A percentile compares a stretch with the other conserved stretches of the same genome.
Evolutionary conservation across 2,797 vertebrate species (phyloP).

Genomic region (Odontamblyopus lacepedii): DNA sequence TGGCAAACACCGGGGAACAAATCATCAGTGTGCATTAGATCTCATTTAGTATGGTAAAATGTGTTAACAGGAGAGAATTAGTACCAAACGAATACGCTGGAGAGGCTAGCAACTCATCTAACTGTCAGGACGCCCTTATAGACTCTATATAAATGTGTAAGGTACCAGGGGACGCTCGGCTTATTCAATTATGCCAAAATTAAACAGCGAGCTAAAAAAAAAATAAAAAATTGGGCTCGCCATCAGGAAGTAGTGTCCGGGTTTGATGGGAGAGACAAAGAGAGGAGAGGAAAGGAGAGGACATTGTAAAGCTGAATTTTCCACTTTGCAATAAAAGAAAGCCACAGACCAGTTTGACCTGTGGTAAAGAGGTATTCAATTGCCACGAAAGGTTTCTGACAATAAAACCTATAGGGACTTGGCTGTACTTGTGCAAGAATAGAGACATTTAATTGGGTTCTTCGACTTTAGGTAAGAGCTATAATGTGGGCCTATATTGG

Average conservation of each 20-base stretch:
- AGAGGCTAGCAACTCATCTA: slow-evolving; percentile 64
- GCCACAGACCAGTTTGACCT: slow-evolving; percentile 47
- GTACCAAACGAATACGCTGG: slow-evolving; percentile 68
- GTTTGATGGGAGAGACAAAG: not conserved
- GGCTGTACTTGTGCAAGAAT: slow-evolving; percentile 25
- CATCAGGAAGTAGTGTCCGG: slow-evolving; percentile 38
- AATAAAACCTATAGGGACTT: slow-evolving; percentile 42
- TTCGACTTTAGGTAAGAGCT: no score
- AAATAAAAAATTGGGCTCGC: slow-evolving; percentile 65
- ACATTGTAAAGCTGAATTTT: slow-evolving; percentile 10
- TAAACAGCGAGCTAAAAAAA: slow-evolving; percentile 63
- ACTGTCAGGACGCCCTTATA: slow-evolving; percentile 69
- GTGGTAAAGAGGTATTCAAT: slow-evolving; percentile 50
- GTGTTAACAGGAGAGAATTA: slow-evolving; percentile 74
- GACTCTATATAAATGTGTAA: slow-evolving; percentile 69
- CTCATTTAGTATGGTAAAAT: slow-evolving; percentile 66
- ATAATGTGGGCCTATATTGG: no score
- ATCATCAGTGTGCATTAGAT: slow-evolving; percentile 36
- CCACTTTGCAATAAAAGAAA: slow-evolving; percentile 31
- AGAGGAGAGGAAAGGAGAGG: slow-evolving; percentile 28
- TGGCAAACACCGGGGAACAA: slow-evolving; percentile 31
- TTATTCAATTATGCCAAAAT: slow-evolving; percentile 77
- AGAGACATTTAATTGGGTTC: slow-evolving; percentile 55
- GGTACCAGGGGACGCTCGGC: slow-evolving; percentile 61
- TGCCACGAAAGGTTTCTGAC: slow-evolving; percentile 32